Evolutionary conservation across 2,113 vertebrate species (phyloP), one percentile per base, ranked within the genome.

Genomic region (Alethe castanea): DNA sequence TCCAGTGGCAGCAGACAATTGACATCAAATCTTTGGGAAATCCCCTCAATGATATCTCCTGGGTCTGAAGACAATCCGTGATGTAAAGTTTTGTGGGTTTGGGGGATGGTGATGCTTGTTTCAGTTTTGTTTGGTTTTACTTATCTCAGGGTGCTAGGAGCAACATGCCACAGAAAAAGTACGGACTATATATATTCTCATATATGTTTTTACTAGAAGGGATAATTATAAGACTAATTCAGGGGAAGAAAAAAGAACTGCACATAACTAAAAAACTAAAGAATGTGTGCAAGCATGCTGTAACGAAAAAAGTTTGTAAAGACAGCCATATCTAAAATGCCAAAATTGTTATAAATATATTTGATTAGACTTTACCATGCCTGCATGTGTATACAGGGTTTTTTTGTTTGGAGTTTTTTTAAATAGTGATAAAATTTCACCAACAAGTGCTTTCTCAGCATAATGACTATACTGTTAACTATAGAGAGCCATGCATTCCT

Each of bases 361-460:
- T 16, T 64, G 24, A 52, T 33, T 74, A 74, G 14, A 81, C 25
- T 23, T 65, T 22, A 42, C 8, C 7, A 42, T 33, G 18, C 20
- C 29, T 89, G 23, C 29, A 42, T 29, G 14, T 0, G 9, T 26
- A 31, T 40, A 52, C 20, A 38, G 9, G n/a, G 7, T 26, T 47
- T 8, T 5, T 5, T 25, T 31, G 13, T 28, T 36, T 53, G 29
- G 5, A 7, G 0, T 0, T 3, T 22, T 54, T 73, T 69, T 20
- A 8, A 71, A 44, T 7, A 60, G 7, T 50, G 40, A 76, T 14
- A 78, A 78, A 60, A 57, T 40, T 70, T 73, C 47, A 19, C 9
- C 36, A 69, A 36, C 2, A 69, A 74, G 65, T 22, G 5, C 6
- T 84, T 90, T 90, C 86, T 44, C 31, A 36, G 60, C 60, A 61